Base-by-base conservation (phyloP, 1,140 invertebrate species). In the Bombus ignitus region DNA sequence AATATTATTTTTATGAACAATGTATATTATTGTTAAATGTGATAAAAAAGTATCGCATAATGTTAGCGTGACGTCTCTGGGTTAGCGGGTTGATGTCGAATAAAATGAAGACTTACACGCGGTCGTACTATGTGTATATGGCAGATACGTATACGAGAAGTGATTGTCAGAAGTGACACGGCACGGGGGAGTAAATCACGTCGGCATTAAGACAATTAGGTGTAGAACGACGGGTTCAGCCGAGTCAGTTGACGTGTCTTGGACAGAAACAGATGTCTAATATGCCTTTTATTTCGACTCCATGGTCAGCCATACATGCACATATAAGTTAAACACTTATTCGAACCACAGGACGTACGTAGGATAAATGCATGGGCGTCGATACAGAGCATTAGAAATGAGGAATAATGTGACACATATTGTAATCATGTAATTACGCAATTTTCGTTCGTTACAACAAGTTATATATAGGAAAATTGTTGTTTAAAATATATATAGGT, bases 131-230 rank as follows among this genome's bases (percentile, higher is more conserved):
- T 37, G 42, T 57, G 53, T 85, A 85, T 47, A 66, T 47, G 59
- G 37, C 44, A 75, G 71, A 85, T 81, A 81, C 47, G 78, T 75
- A 57, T 22, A 73, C 79, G 68, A 70, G 68, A 65, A 65, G 35
- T 74, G 82, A 84, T 87, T 66, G 86, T 79, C 75, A 87, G 68
- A 84, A 87, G 70, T 87, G 75, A 84, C 82, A 74, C 59, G 44
- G 75, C 59, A 71, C 62, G 76, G 71, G 77, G 80, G 77, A 91
- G 88, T 88, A 92, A 93, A 92, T 92, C 88, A 92, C 87, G 88
- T 84, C 88, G 88, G 75, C 84, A 89, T 93, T 92, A 91, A 88
- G 83, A 87, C 88, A 90, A 93, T 93, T 90, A 92, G 89, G 87
- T 83, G 86, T 78, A 90, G 85, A 78, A 77, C 68, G 81, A 83